Evolutionary conservation across 2,113 vertebrate species (phyloP), one percentile per base, ranked within the genome.

Genomic region (Oostethus manadensis): DNA sequence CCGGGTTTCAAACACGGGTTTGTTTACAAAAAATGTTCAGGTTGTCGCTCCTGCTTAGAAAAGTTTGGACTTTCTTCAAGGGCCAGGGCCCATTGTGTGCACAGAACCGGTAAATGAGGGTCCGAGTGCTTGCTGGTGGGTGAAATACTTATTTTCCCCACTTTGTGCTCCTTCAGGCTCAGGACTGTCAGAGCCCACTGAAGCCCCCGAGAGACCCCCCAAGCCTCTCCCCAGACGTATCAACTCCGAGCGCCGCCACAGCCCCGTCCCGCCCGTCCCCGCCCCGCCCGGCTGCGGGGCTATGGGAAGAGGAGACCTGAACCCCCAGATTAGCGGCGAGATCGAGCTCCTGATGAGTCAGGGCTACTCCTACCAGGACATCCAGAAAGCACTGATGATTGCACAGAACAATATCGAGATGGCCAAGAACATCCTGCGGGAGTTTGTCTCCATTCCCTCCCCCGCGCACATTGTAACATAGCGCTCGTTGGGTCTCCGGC

Each of bases 401-500:
- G 97, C 97, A 81, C 95, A 96, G 87, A 98, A 99, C 92, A 98
- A 99, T 87, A 89, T 99, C 1, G 97, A 99, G 80, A 99, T 98
- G 97, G 97, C 97, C 85, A 97, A 96, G 88, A 94, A 98, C 49
- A 99, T 99, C 68, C 92, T 99, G 15, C 93, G 95, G 4, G 97
- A 99, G 78, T 99, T 99, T 40, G 97, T 98, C 80, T 94, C 96
- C 64, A 87, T 99, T 71, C 92, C 94, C 17, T 93, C 95, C 81
- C 90, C 93, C 0, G 91, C 95, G 1, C 94, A 98, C 1, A 89
- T 98, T 62, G 90, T 94, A 66, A 97, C 96, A 93, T 99, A 99
- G 92, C 93, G 84, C 20, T 21, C 66, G 69, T 69, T 46, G 68
- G 60, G 71, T 74, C 71, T 64, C n/a, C 51, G 68, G 71, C 77